A percentile compares a stretch with the other conserved stretches of the same genome.
Evolutionary conservation across 2,888 invertebrate genomes (phyloP).

Genomic region (Plutella xylostella): DNA sequence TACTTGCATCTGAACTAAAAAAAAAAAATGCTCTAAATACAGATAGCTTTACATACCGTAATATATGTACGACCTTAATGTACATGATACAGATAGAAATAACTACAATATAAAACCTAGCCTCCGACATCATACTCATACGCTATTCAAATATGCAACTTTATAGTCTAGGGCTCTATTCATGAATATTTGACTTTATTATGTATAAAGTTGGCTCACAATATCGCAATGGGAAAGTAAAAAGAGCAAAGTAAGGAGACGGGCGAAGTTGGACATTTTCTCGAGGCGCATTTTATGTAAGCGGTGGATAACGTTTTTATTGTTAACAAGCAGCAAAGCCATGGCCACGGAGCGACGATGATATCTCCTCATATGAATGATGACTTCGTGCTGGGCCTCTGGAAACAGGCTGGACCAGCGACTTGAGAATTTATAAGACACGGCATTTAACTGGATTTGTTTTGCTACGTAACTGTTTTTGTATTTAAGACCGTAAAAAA

Average conservation of each 20-base stretch:
- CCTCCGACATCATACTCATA: too few relatives aligned
- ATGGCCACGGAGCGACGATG: conserved; percentile 61
- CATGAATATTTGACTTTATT: conserved; percentile 6
- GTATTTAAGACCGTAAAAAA: too few relatives aligned
- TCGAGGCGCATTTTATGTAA: conserved; percentile 57
- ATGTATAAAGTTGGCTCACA: neutral
- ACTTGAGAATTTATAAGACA: conserved; percentile 14
- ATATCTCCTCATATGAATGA: conserved; percentile 68
- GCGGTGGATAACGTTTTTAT: conserved; percentile 65
- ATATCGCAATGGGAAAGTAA: conserved; percentile 23
- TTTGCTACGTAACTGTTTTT: neutral
- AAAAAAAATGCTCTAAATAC: too few relatives aligned
- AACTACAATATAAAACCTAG: too few relatives aligned
- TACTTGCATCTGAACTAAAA: too few relatives aligned
- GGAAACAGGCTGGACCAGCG: conserved; percentile 51
- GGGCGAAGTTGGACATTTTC: conserved; percentile 36
- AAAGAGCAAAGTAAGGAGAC: conserved; percentile 29
- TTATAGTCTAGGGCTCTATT: too few relatives aligned
- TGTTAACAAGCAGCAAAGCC: conserved; percentile 62
- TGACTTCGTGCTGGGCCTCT: conserved; percentile 66
- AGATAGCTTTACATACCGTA: too few relatives aligned
- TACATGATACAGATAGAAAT: too few relatives aligned
- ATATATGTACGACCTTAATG: too few relatives aligned
- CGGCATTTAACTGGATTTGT: too few relatives aligned
- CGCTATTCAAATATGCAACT: too few relatives aligned